A percentile compares a stretch with the other conserved stretches of the same genome.
These are phyloP conservation scores for Emydura subglobosa DNA, from an alignment of 2,113 vertebrate species.

Conservation along the genomic window DNA sequence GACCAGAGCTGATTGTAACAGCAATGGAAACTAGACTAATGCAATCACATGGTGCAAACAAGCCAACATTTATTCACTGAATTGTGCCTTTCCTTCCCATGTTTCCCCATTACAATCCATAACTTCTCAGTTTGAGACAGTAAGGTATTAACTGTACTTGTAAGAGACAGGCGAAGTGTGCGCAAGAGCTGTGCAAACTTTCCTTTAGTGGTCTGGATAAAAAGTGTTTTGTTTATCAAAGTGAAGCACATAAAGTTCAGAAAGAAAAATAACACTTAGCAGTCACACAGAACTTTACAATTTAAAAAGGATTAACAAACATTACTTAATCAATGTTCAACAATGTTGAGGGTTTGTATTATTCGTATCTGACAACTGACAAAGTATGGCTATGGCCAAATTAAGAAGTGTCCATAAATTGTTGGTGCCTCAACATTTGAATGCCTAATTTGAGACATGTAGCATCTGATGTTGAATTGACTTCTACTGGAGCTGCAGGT, in stretches of 20 bases:
- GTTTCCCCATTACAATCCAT: not conserved
- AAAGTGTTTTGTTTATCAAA: not conserved
- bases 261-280: not conserved
- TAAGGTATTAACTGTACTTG: not conserved
- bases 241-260: not conserved
- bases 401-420: not conserved
- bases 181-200: not conserved
- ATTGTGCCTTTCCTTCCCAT: not conserved
- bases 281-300: not conserved
- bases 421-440: not conserved
- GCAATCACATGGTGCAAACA: not conserved
- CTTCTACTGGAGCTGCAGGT: not conserved
- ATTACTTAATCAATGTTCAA: not conserved
- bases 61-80: accelerated
- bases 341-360: accelerated
- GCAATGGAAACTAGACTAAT: not conserved
- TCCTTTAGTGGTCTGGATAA: not conserved
- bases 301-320: not conserved
- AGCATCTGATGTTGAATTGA: not conserved
- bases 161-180: not conserved
- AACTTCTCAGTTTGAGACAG: not conserved
- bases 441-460: not conserved
- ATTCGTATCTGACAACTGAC: not conserved
- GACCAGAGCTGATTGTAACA: not conserved
- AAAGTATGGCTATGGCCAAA: not conserved